These are phyloP conservation scores for Nowickia ferox DNA, from an alignment of 2,888 invertebrate species.

Conservation along the genomic window DNA sequence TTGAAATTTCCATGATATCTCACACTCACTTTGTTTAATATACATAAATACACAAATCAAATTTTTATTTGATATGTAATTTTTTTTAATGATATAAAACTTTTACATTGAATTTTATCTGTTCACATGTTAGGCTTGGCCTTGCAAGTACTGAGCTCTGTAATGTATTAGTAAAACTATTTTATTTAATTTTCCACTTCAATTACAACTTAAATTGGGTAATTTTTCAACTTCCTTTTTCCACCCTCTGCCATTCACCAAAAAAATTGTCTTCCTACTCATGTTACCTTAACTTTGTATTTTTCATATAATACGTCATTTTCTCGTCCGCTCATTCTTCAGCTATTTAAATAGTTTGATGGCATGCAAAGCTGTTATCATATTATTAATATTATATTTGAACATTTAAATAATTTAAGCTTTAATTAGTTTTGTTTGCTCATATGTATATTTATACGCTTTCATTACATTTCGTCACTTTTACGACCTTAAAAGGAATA, in stretches of 20 bases:
- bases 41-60: no score
- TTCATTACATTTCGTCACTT: no score
- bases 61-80: no score
- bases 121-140: no score
- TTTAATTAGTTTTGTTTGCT: conserved; percentile 61
- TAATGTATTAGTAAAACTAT: neutral
- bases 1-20: no score
- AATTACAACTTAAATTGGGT: conserved; percentile 59
- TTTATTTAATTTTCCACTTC: neutral
- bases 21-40: no score
- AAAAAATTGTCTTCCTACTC: no score
- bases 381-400: conserved; percentile 58
- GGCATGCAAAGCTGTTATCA: conserved; percentile 62
- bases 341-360: conserved; percentile 53
- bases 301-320: neutral
- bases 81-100: no score
- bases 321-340: no score
- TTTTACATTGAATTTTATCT: no score
- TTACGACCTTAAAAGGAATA: no score
- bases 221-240: neutral
- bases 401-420: conserved; percentile 65
- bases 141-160: no score
- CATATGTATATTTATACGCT: neutral
- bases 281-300: neutral
- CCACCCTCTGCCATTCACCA: neutral